phyloP scores from a whole-genome alignment of 2,888 invertebrate species.

The Pseudeuparius sepicola region DNA sequence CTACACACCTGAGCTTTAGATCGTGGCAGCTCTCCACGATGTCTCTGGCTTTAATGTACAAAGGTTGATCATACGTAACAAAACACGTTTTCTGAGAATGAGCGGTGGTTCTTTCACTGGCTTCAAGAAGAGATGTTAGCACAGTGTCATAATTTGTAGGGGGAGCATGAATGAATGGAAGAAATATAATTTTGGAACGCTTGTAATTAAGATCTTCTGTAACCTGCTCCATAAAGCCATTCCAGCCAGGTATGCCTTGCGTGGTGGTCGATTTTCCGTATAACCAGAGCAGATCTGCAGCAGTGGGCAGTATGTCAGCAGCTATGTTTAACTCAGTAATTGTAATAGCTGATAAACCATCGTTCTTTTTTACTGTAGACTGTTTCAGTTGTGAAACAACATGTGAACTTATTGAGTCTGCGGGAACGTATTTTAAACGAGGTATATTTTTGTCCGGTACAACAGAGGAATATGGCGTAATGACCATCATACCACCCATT shows the following conservation, averaged over 20 bases:
- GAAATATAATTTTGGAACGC: background rate
- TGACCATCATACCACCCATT: too few relatives aligned
- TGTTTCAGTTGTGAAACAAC: too few relatives aligned
- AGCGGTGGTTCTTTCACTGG: background rate
- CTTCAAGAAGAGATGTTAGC: background rate
- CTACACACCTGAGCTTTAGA: slow-evolving; percentile 25
- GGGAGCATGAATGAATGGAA: slow-evolving; percentile 8
- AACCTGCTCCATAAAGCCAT: slow-evolving; percentile 8
- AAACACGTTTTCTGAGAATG: slow-evolving; percentile 5
- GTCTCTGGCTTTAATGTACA: slow-evolving; percentile 5
- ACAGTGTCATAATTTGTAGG: too few relatives aligned
- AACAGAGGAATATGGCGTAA: too few relatives aligned
- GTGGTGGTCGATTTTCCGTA: background rate
- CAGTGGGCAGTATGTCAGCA: background rate
- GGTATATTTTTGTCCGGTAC: too few relatives aligned
- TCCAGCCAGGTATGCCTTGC: background rate
- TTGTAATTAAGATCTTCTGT: background rate
- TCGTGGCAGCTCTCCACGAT: background rate
- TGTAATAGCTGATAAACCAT: slow-evolving; percentile 3
- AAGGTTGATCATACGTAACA: slow-evolving; percentile 8
- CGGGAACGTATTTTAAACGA: too few relatives aligned
- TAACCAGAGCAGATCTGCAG: background rate
- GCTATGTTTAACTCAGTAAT: background rate
- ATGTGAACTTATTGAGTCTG: too few relatives aligned
- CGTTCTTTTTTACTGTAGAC: too few relatives aligned